A percentile compares a stretch with the other conserved stretches of the same genome.
phyloP scores from a whole-genome alignment of 2,113 vertebrate species.

The Megaleporinus macrocephalus region DNA sequence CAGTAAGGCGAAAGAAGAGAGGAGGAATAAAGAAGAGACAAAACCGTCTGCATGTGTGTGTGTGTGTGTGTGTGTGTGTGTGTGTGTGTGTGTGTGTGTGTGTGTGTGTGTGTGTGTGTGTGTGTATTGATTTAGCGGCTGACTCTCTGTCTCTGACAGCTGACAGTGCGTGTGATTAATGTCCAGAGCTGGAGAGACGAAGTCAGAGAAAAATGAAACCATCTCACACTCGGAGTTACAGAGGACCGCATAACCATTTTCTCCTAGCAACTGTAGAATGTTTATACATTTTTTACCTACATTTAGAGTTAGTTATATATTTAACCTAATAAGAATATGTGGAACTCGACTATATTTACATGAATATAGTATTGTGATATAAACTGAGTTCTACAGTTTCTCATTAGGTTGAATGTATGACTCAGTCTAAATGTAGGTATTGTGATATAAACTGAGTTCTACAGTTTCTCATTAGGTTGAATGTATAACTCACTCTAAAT shows the following conservation, averaged over 20 bases:
- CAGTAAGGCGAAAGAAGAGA: neutral
- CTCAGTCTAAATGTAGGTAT: too few species aligned
- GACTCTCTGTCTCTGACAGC: slow-evolving; percentile 40
- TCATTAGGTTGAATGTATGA: too few species aligned
- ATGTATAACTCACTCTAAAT: too few species aligned
- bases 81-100: slow-evolving; percentile 25
- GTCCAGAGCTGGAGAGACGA: slow-evolving; percentile 33
- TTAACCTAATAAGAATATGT: too few species aligned
- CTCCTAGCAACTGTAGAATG: neutral
- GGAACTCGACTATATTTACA: too few species aligned
- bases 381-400: too few species aligned
- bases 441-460: too few species aligned
- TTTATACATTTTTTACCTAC: neutral
- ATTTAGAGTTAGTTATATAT: too few species aligned
- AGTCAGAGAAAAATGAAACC: slow-evolving; percentile 20
- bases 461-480: too few species aligned
- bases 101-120: slow-evolving; percentile 24
- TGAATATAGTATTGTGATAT: too few species aligned
- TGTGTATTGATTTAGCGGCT: slow-evolving; percentile 47
- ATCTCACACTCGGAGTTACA: neutral
- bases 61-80: slow-evolving; percentile 30
- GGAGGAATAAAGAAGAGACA: neutral
- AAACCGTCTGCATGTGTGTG: slow-evolving; percentile 3
- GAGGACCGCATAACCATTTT: neutral
- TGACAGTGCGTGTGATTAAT: slow-evolving; percentile 51